Conservation (phyloP, 2,113 vertebrate genomes). For the Oreochromis spilurus region DNA sequence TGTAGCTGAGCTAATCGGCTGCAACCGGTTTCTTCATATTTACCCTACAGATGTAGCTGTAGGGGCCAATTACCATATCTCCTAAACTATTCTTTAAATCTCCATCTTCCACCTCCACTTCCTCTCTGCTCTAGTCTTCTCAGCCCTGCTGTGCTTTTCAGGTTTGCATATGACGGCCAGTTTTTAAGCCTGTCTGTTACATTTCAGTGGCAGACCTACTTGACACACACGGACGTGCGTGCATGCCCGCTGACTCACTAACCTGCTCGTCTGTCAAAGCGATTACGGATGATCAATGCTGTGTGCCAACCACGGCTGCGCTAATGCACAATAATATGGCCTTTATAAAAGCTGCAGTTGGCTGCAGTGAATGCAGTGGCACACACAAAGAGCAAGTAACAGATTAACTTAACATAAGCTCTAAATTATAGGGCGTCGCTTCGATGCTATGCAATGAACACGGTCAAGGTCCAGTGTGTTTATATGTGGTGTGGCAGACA, state of each 20-base stretch:
- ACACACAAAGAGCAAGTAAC: slow-evolving; percentile 14
- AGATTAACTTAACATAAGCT: not conserved
- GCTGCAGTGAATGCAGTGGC: not conserved
- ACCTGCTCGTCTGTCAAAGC: slow-evolving; percentile 36
- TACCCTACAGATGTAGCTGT: not conserved
- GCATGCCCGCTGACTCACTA: slow-evolving; percentile 37
- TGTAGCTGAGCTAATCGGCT: not conserved
- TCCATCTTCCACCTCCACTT: not conserved
- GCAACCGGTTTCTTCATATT: not conserved
- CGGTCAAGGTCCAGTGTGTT: not conserved
- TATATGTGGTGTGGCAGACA: not conserved
- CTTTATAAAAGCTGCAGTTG: not conserved
- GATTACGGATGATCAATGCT: slow-evolving; percentile 31
- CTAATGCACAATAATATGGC: not conserved
- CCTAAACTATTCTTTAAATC: not conserved
- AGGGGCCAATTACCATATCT: not conserved
- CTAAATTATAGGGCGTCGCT: not conserved
- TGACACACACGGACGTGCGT: slow-evolving; percentile 1
- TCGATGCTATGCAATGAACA: not conserved
- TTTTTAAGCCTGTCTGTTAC: slow-evolving; percentile 37
- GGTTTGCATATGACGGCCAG: slow-evolving; percentile 2
- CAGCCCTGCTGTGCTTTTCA: slow-evolving; percentile 20
- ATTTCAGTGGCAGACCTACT: slow-evolving; percentile 11
- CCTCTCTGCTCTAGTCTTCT: not conserved
- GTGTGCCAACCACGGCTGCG: not conserved